These are phyloP conservation scores for Drosophila kanapiae DNA, from an alignment of 1,140 invertebrate genomes.

Conservation along the genomic window DNA sequence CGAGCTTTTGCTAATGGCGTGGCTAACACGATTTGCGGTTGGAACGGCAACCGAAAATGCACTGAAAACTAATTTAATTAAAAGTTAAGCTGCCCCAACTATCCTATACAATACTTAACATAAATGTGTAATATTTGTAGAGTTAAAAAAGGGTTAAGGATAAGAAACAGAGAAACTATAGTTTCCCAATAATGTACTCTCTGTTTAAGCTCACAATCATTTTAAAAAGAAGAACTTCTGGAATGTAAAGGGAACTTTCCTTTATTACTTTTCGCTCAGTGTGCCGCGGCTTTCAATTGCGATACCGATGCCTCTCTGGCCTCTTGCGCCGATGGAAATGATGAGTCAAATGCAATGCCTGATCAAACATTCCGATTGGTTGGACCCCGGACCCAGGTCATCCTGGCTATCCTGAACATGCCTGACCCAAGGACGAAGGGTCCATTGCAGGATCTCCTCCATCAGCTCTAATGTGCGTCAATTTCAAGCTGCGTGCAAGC, in stretches of 20 bases:
- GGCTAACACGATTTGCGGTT: constrained; percentile 79
- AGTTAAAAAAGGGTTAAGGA: no score
- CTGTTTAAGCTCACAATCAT: no score
- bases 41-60: constrained; percentile 12
- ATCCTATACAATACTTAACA: background rate
- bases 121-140: background rate
- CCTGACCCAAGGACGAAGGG: background rate
- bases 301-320: constrained; percentile 12
- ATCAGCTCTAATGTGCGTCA: constrained; percentile 62
- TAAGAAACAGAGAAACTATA: no score
- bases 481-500: constrained; percentile 57
- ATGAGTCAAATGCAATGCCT: constrained; percentile 73
- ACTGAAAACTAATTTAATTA: constrained; percentile 3
- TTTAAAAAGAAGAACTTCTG: no score
- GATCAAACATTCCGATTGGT: constrained; percentile 80
- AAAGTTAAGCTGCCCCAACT: background rate
- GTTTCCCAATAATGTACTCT: no score
- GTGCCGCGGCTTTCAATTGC: constrained; percentile 53
- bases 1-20: constrained; percentile 80
- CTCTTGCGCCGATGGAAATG: constrained; percentile 38
- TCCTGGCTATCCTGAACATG: background rate
- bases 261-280: constrained; percentile 1
- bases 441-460: constrained; percentile 8
- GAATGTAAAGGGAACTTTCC: no score
- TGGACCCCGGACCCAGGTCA: constrained; percentile 20